These are phyloP conservation scores for Benthochromis sp. DNA, from an alignment of 2,113 vertebrate genomes.

Conservation along the genomic window DNA sequence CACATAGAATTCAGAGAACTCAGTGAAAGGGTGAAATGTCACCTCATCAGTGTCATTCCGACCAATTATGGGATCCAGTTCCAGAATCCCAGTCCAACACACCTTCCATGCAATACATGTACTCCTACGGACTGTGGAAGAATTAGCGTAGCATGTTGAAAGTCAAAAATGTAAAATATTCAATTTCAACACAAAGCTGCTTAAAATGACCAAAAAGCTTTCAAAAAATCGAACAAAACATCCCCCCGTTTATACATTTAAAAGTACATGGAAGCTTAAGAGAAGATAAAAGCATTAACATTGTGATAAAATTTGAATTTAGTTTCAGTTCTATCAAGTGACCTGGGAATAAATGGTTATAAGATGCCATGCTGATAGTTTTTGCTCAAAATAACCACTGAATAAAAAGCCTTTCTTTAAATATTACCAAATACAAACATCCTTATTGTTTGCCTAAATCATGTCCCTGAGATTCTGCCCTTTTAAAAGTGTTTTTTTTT, in stretches of 20 bases:
- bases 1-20: neutral
- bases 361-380: neutral
- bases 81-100: constrained; percentile 7
- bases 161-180: neutral
- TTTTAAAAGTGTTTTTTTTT: neutral
- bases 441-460: neutral
- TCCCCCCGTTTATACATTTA: neutral
- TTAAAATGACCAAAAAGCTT: neutral
- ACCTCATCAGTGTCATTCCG: constrained; percentile 49
- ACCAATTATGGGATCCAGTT: constrained; percentile 31
- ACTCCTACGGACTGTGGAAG: neutral
- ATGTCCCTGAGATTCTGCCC: neutral
- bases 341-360: neutral
- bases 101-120: neutral
- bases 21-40: constrained; percentile 5
- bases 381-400: neutral
- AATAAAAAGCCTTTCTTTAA: neutral
- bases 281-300: neutral
- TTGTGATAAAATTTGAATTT: neutral
- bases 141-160: neutral
- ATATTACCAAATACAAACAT: neutral
- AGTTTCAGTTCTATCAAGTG: neutral
- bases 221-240: neutral
- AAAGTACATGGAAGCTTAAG: neutral
- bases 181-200: neutral